Base-by-base conservation (phyloP, 2,113 vertebrate genomes). In the Ahaetulla prasina region DNA sequence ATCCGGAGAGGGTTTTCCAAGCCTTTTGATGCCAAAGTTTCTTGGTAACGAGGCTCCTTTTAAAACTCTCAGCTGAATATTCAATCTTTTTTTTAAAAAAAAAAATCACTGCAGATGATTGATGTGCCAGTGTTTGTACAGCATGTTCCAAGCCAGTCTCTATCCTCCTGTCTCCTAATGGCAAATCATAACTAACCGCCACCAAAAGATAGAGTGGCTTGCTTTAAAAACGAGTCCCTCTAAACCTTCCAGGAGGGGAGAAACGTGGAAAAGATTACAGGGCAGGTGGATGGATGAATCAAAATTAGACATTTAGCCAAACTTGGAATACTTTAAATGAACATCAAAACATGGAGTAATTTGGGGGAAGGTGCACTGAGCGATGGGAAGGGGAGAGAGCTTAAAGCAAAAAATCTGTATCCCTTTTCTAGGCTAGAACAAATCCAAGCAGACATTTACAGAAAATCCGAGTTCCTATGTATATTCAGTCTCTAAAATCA, bases 11-110 rank as follows among this genome's bases (percentile, higher is more conserved):
- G 39, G 6, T 0, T 11, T 92, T 89, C 94, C 95, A 92, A 94
- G 95, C 49, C 80, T 92, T 90, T 45, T 57, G 89, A 35, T 12
- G 88, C 90, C 92, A 95, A 95, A 94, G 91, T 95, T 90, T 89
- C 80, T 90, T 30, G 54, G 50, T 94, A 53, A 49, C 45, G 25
- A 84, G 23, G 35, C 49, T 90, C 25, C 89, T 43, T 47, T 87
- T 53, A 80, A 25, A 92, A 20, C 87, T 53, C 85, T 93, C 88
- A 89, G 91, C 6, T 18, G 91, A 0, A 3, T 2, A 2, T 23
- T 68, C 91, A 89, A 49, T 90, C 74, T 74, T 85, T 92, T 55
- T 94, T 85, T 92, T 91, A 94, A 96, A 22, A n/a, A n/a, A 18
- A 68, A 74, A 80, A 80, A 43, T 80, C 88, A 94, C 90, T 89